Conservation (phyloP, 2,888 invertebrate genomes). For the Epirrita christyi region DNA sequence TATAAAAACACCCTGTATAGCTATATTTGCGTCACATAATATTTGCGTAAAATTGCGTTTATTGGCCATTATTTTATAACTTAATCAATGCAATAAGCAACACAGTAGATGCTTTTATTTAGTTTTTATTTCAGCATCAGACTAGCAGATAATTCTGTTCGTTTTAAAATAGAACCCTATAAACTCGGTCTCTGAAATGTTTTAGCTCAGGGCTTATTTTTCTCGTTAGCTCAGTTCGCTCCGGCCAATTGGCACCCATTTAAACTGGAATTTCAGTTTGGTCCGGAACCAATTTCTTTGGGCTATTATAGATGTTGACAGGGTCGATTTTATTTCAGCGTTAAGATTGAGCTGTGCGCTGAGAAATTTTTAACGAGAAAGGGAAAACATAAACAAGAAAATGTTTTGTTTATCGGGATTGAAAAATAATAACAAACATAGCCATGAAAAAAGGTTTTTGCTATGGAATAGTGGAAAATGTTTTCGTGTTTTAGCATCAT, state of each 20-base stretch:
- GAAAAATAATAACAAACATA: background rate
- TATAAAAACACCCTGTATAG: too few species aligned
- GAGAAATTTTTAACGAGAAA: slow-evolving; percentile 5
- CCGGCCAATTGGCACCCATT: slow-evolving; percentile 5
- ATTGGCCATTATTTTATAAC: too few species aligned
- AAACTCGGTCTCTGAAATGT: background rate
- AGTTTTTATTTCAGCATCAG: too few species aligned
- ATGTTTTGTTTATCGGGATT: background rate
- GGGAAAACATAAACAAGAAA: slow-evolving; percentile 3
- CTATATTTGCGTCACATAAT: too few species aligned
- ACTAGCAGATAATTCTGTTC: too few species aligned
- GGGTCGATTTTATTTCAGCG: slow-evolving; percentile 14
- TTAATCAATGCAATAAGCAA: too few species aligned
- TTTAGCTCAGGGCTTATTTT: slow-evolving; percentile 12
- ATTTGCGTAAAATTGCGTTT: too few species aligned
- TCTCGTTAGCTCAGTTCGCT: slow-evolving; percentile 14
- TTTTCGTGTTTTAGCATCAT: too few species aligned
- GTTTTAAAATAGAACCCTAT: background rate
- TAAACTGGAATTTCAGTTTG: slow-evolving; percentile 16
- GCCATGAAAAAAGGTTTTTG: too few species aligned
- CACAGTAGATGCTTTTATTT: too few species aligned
- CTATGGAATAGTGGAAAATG: too few species aligned
- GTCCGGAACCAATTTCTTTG: slow-evolving; percentile 19
- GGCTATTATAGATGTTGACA: slow-evolving; percentile 17
- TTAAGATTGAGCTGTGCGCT: slow-evolving; percentile 14